Conservation (phyloP, 2,797 vertebrate species). For the Fundulus diaphanus region DNA sequence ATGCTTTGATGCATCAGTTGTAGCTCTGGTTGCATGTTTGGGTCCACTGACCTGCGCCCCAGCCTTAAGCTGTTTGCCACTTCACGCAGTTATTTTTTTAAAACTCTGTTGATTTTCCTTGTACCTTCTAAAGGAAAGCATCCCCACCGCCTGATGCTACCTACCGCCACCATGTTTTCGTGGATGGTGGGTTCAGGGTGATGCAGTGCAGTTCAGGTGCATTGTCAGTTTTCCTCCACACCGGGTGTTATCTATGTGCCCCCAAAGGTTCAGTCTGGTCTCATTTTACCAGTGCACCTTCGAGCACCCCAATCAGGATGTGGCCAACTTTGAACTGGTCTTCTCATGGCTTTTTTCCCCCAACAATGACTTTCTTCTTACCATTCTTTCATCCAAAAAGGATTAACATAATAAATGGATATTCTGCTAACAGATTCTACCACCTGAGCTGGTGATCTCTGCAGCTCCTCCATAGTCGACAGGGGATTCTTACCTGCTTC, state of each 20-base stretch:
- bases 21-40: no score
- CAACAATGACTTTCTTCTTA: background rate
- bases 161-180: background rate
- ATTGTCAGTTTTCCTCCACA: background rate
- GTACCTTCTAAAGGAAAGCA: background rate
- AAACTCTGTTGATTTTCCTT: background rate
- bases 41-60: no score
- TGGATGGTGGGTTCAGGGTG: background rate
- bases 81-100: background rate
- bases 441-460: no score
- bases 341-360: background rate
- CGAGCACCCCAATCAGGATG: background rate
- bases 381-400: background rate
- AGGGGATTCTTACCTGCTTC: no score
- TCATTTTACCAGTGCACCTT: background rate
- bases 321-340: background rate
- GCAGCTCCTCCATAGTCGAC: no score
- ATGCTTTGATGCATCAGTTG: no score
- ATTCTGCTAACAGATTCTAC: no score
- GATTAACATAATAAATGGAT: background rate
- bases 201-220: no score
- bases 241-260: background rate
- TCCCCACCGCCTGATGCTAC: background rate
- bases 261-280: background rate
- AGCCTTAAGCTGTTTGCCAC: no score